phyloP scores from a whole-genome alignment of 2,888 invertebrate species.

The Tenthredo notha region DNA sequence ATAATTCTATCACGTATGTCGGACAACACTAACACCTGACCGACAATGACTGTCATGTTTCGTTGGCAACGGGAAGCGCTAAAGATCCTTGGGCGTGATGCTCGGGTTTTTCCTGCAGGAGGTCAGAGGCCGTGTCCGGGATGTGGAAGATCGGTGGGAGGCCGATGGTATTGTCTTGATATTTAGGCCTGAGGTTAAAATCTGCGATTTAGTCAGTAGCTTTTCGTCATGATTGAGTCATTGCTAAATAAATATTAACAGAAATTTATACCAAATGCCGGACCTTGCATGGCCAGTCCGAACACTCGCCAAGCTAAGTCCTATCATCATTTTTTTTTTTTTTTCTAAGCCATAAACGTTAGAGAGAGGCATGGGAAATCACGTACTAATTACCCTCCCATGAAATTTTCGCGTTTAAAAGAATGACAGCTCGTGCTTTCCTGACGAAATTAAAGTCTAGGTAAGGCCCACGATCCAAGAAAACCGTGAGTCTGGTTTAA shows the following conservation, averaged over 20 bases:
- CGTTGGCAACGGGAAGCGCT: constrained; percentile 46
- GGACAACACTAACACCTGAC: constrained; percentile 26
- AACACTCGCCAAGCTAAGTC: neutral
- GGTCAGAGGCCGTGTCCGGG: constrained; percentile 55
- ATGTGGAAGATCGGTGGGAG: constrained; percentile 51
- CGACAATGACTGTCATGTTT: constrained; percentile 53
- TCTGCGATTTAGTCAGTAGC: constrained; percentile 4
- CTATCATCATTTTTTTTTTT: too few relatives aligned
- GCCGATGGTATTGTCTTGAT: constrained; percentile 52
- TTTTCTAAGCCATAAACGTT: neutral
- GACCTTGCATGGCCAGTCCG: neutral
- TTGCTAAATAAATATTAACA: neutral
- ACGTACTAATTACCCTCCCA: neutral
- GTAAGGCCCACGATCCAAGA: neutral
- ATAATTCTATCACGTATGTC: neutral
- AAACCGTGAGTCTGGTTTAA: neutral
- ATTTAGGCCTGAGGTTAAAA: constrained; percentile 36
- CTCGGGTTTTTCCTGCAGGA: constrained; percentile 52
- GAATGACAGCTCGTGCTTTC: neutral
- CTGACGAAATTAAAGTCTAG: neutral
- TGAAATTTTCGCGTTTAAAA: neutral
- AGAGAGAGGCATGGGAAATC: neutral
- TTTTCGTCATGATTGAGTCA: neutral
- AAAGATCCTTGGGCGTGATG: constrained; percentile 54
- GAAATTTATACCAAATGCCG: neutral